Evolutionary conservation across 2,888 invertebrate genomes (phyloP).

Genomic region (Stictocephala bisonia): DNA sequence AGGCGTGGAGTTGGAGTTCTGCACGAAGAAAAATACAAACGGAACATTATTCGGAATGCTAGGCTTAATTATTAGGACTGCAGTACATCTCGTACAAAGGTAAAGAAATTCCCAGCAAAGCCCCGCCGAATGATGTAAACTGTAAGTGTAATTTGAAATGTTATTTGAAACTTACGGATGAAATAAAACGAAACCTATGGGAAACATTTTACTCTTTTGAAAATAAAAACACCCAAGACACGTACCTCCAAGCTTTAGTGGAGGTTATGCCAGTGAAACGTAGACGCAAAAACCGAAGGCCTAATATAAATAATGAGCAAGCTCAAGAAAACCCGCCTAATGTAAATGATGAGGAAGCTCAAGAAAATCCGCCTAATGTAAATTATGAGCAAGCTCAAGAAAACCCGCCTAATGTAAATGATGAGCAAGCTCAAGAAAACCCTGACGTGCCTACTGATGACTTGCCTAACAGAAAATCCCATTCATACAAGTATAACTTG

Average conservation of each 20-base stretch:
- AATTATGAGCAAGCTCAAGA: too few species aligned
- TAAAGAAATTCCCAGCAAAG: conserved; percentile 11
- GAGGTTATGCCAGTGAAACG: too few species aligned
- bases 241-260: too few species aligned
- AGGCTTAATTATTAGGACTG: conserved; percentile 27
- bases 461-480: neutral
- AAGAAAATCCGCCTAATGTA: too few species aligned
- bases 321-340: too few species aligned
- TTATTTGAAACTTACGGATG: conserved; percentile 28
- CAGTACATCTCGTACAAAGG: conserved; percentile 41
- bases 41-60: conserved; percentile 32
- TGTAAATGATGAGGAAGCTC: too few species aligned
- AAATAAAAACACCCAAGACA: too few species aligned
- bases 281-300: too few species aligned
- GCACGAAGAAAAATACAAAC: conserved; percentile 46
- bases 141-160: conserved; percentile 15
- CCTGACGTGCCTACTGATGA: neutral
- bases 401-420: neutral
- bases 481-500: too few species aligned
- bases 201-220: too few species aligned
- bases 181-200: too few species aligned
- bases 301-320: too few species aligned
- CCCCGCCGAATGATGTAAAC: conserved; percentile 1
- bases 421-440: neutral
- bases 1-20: conserved; percentile 43